phyloP scores from a whole-genome alignment of 2,888 invertebrate species.

The Antheraea yamamai region DNA sequence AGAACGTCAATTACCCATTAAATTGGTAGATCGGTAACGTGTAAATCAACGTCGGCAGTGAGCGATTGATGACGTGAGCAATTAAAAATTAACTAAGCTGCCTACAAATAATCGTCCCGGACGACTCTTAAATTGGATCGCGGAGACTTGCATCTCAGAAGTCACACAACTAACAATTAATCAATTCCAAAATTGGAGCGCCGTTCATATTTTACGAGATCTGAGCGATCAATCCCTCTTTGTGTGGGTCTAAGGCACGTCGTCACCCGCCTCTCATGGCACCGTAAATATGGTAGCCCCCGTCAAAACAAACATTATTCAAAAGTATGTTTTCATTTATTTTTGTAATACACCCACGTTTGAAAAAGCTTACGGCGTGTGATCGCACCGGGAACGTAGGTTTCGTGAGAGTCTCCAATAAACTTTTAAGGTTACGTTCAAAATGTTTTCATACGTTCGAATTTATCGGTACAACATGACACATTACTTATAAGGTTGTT shows the following conservation, averaged over 20 bases:
- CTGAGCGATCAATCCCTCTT: conserved; percentile 70
- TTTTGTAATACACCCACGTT: conserved; percentile 71
- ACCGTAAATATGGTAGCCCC: conserved; percentile 63
- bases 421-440: conserved; percentile 47
- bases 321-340: conserved; percentile 73
- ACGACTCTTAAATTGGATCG: conserved; percentile 63
- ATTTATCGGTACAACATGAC: conserved; percentile 33
- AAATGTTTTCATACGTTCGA: conserved; percentile 48
- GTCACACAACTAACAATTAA: conserved; percentile 71
- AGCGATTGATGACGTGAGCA: conserved; percentile 57
- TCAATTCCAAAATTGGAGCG: conserved; percentile 74
- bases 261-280: conserved; percentile 57
- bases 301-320: conserved; percentile 78
- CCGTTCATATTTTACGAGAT: conserved; percentile 67
- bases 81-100: conserved; percentile 59
- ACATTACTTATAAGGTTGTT: conserved; percentile 21
- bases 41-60: conserved; percentile 52
- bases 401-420: conserved; percentile 60
- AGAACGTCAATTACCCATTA: conserved; percentile 41
- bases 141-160: conserved; percentile 49
- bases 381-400: conserved; percentile 54
- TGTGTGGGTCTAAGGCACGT: conserved; percentile 75
- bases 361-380: conserved; percentile 58
- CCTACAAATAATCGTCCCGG: conserved; percentile 60
- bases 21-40: conserved; percentile 40